Percentiles rank a stretch among this genome's conserved stretches.
Conservation (phyloP, 2,797 vertebrate species). For the Sebastes miniatus region DNA sequence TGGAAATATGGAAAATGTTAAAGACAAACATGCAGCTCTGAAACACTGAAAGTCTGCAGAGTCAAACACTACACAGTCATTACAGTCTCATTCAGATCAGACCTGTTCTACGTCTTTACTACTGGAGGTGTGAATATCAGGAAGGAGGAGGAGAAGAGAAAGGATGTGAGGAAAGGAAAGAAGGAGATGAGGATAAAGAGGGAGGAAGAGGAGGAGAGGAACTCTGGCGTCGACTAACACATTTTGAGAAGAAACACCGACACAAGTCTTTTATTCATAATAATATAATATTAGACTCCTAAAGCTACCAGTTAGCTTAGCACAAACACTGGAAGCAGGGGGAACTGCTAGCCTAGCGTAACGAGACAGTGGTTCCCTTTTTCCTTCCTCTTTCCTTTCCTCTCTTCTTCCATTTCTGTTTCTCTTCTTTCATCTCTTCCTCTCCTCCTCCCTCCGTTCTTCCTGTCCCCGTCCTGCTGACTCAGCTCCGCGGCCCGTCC, state of each 20-base stretch:
- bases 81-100: too few relatives aligned
- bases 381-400: background rate
- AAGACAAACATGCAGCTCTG: too few relatives aligned
- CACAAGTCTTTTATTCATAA: too few relatives aligned
- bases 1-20: background rate
- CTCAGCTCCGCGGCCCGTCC: slow-evolving; percentile 32
- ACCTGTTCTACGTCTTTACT: too few relatives aligned
- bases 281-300: too few relatives aligned
- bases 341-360: background rate
- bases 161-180: background rate
- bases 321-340: background rate
- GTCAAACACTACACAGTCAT: too few relatives aligned
- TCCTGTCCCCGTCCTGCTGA: slow-evolving; percentile 5
- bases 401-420: background rate
- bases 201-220: background rate
- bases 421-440: background rate
- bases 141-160: background rate
- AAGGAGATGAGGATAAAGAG: background rate
- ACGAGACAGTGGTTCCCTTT: background rate
- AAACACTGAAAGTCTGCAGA: too few relatives aligned
- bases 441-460: background rate
- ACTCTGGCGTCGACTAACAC: too few relatives aligned
- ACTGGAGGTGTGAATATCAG: background rate
- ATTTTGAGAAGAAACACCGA: too few relatives aligned
- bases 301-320: background rate